A percentile compares a stretch with the other conserved stretches of the same genome.
Evolutionary conservation across 1,140 invertebrate species (phyloP).

Genomic region (Dinoponera quadriceps): DNA sequence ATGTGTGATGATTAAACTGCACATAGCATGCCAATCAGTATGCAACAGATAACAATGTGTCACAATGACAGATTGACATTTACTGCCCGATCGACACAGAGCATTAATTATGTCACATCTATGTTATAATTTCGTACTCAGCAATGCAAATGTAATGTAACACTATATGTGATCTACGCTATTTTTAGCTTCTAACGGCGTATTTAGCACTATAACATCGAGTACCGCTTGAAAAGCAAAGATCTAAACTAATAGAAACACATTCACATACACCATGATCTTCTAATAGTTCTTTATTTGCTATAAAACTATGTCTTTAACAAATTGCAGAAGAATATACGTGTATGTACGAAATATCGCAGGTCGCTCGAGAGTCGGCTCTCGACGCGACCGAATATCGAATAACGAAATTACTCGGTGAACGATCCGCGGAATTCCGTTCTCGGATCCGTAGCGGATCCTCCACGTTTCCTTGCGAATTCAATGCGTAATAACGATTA

Average conservation of each 20-base stretch:
- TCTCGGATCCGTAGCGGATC: not conserved
- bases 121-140: too few relatives aligned
- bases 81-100: too few relatives aligned
- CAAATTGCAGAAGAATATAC: slow-evolving; percentile 71
- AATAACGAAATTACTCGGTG: slow-evolving; percentile 40
- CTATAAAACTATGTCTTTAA: slow-evolving; percentile 83
- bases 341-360: slow-evolving; percentile 65
- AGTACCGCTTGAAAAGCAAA: too few relatives aligned
- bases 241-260: not conserved
- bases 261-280: slow-evolving; percentile 32
- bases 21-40: too few relatives aligned
- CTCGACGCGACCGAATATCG: not conserved
- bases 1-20: too few relatives aligned
- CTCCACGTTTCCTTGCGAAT: not conserved
- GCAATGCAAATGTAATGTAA: too few relatives aligned
- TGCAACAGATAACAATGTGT: too few relatives aligned
- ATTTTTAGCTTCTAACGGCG: too few relatives aligned
- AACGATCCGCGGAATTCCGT: slow-evolving; percentile 24
- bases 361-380: slow-evolving; percentile 47
- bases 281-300: slow-evolving; percentile 83
- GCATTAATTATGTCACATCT: too few relatives aligned
- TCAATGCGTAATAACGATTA: slow-evolving; percentile 39
- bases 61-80: too few relatives aligned
- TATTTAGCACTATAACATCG: too few relatives aligned
- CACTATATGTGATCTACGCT: too few relatives aligned